These are phyloP conservation scores for Epinotia nisella DNA, from an alignment of 2,888 invertebrate species.

Conservation along the genomic window DNA sequence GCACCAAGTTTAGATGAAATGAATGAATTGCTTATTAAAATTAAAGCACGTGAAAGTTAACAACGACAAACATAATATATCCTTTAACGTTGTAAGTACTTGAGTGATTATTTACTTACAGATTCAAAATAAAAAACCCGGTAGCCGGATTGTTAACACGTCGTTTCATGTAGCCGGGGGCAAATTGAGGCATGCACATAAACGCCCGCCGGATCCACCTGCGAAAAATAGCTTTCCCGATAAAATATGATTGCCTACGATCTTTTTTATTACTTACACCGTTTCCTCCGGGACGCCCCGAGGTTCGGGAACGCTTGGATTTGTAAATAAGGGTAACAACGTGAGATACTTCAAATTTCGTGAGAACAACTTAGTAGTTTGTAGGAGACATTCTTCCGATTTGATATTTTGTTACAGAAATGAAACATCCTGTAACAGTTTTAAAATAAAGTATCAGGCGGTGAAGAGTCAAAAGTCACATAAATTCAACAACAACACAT, in stretches of 20 bases:
- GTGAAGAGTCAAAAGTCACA: not conserved
- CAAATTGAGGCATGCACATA: conserved; percentile 66
- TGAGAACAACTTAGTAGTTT: conserved; percentile 11
- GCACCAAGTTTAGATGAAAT: too few species aligned
- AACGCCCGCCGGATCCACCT: conserved; percentile 59
- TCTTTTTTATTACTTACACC: conserved; percentile 72
- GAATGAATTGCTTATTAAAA: too few species aligned
- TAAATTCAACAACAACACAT: not conserved
- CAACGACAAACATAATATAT: not conserved
- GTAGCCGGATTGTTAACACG: conserved; percentile 68
- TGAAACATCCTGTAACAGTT: not conserved
- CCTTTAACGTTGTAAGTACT: too few species aligned
- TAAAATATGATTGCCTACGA: conserved; percentile 80
- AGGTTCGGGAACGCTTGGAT: conserved; percentile 51
- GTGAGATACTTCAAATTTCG: conserved; percentile 34
- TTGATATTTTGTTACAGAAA: conserved; percentile 13
- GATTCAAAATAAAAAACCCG: too few species aligned
- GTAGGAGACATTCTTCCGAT: not conserved
- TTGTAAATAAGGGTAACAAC: conserved; percentile 54
- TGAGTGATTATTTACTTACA: not conserved
- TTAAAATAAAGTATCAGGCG: too few species aligned
- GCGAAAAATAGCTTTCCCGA: conserved; percentile 71
- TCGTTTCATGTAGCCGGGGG: conserved; percentile 65
- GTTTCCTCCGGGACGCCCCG: conserved; percentile 44
- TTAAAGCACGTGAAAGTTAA: not conserved